Conservation (phyloP, 2,797 vertebrate species). For the Ptychadena robeensis region DNA sequence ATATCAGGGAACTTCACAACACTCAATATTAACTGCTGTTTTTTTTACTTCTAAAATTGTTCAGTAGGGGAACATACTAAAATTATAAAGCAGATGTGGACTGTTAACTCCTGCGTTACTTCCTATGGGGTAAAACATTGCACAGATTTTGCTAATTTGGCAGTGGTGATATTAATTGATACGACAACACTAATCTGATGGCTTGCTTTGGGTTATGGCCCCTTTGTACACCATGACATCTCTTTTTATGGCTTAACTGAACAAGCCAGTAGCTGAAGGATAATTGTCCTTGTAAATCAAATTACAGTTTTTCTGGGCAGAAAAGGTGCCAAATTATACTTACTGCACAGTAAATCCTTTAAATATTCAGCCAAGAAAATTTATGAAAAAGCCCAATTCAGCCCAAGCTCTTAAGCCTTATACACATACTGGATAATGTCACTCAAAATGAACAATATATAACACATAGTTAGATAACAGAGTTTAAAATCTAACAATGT, state of each 20-base stretch:
- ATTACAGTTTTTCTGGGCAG: background rate
- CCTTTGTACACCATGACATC: background rate
- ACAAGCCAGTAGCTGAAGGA: background rate
- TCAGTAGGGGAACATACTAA: conserved; percentile 38
- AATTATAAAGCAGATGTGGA: conserved; percentile 38
- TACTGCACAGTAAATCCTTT: background rate
- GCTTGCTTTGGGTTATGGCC: background rate
- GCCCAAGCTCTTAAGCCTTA: too few relatives aligned
- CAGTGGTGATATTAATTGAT: conserved; percentile 1
- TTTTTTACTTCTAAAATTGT: conserved; percentile 49
- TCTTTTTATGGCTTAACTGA: background rate
- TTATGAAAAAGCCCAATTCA: too few relatives aligned
- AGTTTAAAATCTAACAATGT: too few relatives aligned
- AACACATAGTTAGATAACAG: too few relatives aligned
- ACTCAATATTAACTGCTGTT: conserved; percentile 54
- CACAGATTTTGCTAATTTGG: background rate
- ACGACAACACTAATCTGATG: background rate
- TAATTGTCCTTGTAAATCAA: background rate
- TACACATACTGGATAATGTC: too few relatives aligned
- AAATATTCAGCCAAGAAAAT: background rate
- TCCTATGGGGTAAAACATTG: background rate
- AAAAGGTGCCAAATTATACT: background rate
- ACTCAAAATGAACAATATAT: too few relatives aligned
- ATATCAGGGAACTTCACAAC: conserved; percentile 47
- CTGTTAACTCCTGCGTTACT: conserved; percentile 35